Base-by-base conservation (phyloP, 2,888 invertebrate genomes). In the Conus canariensis region DNA sequence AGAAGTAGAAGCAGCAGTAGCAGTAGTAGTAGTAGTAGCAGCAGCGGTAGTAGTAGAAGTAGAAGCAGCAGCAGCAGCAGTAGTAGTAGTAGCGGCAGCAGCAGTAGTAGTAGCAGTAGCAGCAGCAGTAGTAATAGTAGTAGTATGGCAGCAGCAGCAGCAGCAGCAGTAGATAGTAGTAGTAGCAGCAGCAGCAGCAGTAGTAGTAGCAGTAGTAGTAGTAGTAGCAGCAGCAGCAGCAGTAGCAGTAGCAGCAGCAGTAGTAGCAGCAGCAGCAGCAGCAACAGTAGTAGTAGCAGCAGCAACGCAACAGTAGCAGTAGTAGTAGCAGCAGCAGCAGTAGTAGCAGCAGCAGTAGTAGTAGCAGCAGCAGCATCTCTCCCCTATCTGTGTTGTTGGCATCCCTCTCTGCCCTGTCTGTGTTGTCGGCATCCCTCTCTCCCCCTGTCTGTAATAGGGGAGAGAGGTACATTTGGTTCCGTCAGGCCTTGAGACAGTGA, bases 141-240 rank as follows among this genome's bases (percentile, higher is more conserved):
- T 82, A 45, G 83, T 5, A 82, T n/a, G n/a, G 83, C 58, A 82
- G 83, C 58, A 82, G 83, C 22, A 82, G 83, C 45, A 25, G 83
- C 6, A 82, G 83, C 25, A 25, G 30, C 8, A 25, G 30, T 0
- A 25, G 30, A n/a, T 25, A 30, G 83, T 5, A 82, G 83, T 82
- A 45, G 83, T 5, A 82, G 83, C 45, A 82, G 83, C 45, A 82
- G 83, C 10, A 82, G 83, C 25, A 82, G 83, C 25, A 82, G 83
- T 45, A 82, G 83, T 82, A 82, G 83, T 25, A 25, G 83, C 4
- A 30, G 83, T 5, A 25, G 83, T 5, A 82, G 58, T 56, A 82
- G 19, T 16, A 82, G 58, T 58, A 14, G 45, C 6, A 58, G 58
- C 16, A 82, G 45, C 19, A 58, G 45, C 22, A 58, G 83, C 22